A percentile compares a stretch with the other conserved stretches of the same genome.
Evolutionary conservation across 1,140 invertebrate species (phyloP).

Genomic region (Drosophila bocki): DNA sequence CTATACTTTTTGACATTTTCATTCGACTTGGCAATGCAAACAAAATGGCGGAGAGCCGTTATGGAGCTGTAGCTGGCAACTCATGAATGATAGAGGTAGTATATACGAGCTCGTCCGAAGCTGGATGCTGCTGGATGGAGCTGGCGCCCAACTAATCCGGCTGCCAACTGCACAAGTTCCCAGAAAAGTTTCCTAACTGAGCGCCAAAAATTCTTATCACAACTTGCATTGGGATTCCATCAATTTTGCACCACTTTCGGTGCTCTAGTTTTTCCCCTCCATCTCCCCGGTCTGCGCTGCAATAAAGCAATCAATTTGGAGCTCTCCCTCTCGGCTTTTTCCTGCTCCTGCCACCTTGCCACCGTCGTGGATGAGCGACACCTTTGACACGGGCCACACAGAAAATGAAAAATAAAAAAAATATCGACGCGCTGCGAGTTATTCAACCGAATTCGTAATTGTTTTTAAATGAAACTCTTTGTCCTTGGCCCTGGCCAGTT

Average conservation of each 20-base stretch:
- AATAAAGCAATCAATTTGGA: conserved; percentile 80
- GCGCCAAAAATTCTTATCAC: conserved; percentile 69
- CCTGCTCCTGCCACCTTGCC: conserved; percentile 3
- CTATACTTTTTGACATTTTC: conserved; percentile 69
- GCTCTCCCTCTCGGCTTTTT: neutral
- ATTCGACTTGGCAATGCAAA: conserved; percentile 64
- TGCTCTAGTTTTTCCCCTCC: neutral
- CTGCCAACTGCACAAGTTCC: conserved; percentile 53
- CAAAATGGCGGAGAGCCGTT: conserved; percentile 4
- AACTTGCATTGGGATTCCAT: conserved; percentile 67
- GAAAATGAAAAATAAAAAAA: conserved; percentile 28
- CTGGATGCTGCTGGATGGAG: conserved; percentile 5
- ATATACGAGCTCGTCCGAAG: conserved; percentile 1
- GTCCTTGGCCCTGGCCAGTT: conserved; percentile 46
- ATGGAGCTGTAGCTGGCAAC: conserved; percentile 5
- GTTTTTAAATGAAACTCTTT: conserved; percentile 75
- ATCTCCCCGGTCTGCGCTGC: conserved; percentile 34
- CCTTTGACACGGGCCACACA: conserved; percentile 65
- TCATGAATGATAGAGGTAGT: conserved; percentile 32
- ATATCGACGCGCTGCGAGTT: conserved; percentile 44
- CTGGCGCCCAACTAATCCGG: conserved; percentile 37
- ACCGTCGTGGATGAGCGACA: conserved; percentile 56
- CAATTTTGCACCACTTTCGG: conserved; percentile 56
- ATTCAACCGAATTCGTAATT: conserved; percentile 65
- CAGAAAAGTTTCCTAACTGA: conserved; percentile 58